Evolutionary conservation across 2,797 vertebrate species (phyloP).

Genomic region (Leucoraja ocellata): DNA sequence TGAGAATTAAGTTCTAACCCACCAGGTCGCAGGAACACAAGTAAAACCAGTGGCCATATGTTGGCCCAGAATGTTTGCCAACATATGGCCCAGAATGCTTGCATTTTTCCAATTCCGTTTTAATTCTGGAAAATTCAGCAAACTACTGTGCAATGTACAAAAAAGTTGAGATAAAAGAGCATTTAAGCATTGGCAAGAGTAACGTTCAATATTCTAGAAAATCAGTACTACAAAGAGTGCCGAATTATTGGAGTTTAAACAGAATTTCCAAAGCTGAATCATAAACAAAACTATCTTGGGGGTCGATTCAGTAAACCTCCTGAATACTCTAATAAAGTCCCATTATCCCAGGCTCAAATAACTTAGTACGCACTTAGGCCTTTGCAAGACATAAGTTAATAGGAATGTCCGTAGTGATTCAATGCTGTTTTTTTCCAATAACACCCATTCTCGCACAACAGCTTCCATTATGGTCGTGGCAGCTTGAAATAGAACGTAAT

Average conservation of each 20-base stretch:
- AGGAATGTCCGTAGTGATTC: conserved; percentile 95
- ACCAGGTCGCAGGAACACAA: no score
- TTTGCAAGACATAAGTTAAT: conserved; percentile 94
- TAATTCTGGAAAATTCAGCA: no score
- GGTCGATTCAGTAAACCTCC: background rate
- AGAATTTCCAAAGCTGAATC: background rate
- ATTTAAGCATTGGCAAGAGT: no score
- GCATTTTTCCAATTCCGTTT: no score
- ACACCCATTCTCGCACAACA: conserved; percentile 93
- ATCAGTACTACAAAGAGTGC: no score
- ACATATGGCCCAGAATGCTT: no score
- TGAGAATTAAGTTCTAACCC: no score
- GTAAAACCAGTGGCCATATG: no score
- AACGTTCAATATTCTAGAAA: background rate
- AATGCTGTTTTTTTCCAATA: conserved; percentile 89
- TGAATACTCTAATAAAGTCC: background rate
- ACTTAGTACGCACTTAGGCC: conserved; percentile 80
- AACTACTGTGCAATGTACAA: no score
- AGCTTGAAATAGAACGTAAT: conserved; percentile 97
- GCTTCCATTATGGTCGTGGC: conserved; percentile 98
- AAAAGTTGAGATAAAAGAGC: no score
- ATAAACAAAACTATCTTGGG: background rate
- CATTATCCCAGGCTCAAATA: background rate
- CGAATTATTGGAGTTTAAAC: background rate
- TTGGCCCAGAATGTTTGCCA: no score